phyloP scores from a whole-genome alignment of 2,797 vertebrate genomes.

The Lepidocolaptes lacrymiger region DNA sequence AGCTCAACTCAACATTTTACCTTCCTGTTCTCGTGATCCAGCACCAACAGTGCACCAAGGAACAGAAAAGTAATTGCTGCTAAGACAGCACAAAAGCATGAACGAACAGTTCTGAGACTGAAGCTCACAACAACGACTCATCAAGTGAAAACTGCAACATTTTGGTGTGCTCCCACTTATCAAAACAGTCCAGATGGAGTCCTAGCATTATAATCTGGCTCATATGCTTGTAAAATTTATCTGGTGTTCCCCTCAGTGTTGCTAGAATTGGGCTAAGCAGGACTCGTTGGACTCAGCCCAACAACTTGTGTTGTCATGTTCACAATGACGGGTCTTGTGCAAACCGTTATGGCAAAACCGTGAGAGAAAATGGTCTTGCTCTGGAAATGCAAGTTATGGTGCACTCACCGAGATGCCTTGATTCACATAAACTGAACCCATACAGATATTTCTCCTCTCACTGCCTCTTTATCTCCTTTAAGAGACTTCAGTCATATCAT shows the following conservation, averaged over 20 bases:
- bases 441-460: background rate
- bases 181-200: conserved; percentile 42
- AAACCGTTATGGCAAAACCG: background rate
- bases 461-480: background rate
- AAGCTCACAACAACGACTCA: background rate
- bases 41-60: background rate
- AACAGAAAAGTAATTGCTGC: background rate
- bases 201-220: background rate
- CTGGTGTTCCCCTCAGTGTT: background rate
- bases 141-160: background rate
- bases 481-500: background rate
- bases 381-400: background rate
- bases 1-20: background rate
- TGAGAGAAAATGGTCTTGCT: background rate
- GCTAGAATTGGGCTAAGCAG: background rate
- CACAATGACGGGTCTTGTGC: background rate
- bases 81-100: background rate
- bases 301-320: background rate
- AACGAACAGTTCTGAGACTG: background rate
- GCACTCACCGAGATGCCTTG: background rate
- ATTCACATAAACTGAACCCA: background rate
- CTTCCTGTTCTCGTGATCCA: background rate
- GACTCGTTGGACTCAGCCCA: background rate
- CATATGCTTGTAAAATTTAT: background rate
- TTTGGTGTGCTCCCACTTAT: conserved; percentile 34